Percentiles rank a stretch among this genome's conserved stretches.
Evolutionary conservation across 2,113 vertebrate genomes (phyloP).

Genomic region (Cryptomyrus ogoouensis): DNA sequence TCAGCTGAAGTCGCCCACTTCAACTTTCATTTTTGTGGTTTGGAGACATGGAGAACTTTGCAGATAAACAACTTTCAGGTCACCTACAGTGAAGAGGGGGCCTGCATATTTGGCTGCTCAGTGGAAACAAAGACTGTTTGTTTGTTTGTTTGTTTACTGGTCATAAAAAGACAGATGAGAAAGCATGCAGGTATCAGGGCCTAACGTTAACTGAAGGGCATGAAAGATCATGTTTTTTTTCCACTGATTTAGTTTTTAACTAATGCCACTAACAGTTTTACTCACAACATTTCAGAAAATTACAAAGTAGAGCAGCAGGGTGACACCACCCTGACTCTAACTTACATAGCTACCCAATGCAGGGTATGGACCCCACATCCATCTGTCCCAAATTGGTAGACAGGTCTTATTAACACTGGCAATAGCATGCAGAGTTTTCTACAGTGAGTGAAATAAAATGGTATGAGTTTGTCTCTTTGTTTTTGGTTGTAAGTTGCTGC

Average conservation of each 20-base stretch:
- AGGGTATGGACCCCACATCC: background rate
- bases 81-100: background rate
- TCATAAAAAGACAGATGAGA: background rate
- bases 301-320: background rate
- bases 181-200: background rate
- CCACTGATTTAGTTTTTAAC: background rate
- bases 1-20: background rate
- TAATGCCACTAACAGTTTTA: background rate
- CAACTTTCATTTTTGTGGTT: background rate
- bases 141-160: background rate
- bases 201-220: background rate
- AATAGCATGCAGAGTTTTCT: background rate
- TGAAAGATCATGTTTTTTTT: background rate
- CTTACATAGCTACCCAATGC: background rate
- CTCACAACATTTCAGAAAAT: background rate
- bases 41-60: background rate
- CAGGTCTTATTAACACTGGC: background rate
- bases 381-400: background rate
- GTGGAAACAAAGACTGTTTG: background rate
- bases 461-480: background rate
- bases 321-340: background rate
- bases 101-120: background rate
- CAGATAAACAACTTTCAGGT: background rate
- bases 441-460: background rate
- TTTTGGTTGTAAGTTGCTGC: background rate